Evolutionary conservation across 1,140 invertebrate genomes (phyloP), one percentile per base, ranked within the genome.

Genomic region (Acromyrmex echinatior): DNA sequence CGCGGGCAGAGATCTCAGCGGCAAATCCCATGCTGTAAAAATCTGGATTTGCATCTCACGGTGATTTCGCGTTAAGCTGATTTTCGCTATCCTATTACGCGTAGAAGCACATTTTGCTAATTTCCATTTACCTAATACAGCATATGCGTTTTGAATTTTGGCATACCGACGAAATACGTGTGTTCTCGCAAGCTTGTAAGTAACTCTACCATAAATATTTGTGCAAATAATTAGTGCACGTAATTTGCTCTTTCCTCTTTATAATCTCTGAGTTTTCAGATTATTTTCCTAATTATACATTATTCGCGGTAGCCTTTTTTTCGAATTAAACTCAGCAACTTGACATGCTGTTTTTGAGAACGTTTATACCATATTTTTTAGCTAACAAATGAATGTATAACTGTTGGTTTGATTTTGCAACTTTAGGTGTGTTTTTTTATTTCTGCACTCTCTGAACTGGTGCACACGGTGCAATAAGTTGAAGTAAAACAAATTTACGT

Each of bases 21-120:
- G 80, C n/a, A 63, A 84, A 84, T 76, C 56, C 56, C 80, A 76
- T 84, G 76, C 80, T 62, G n/a, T 84, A 84, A 76, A 84, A 84
- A 84, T 84, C 80, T 62, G n/a, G 56, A 84, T 84, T 84, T 74
- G 80, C 80, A 74, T 74, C 70, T 74, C 80, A 62, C 56, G 68
- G 39, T 74, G 68, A 82, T 82, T 74, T 74, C 25, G 79, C 79
- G 56, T 14, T 84, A 84, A 84, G 80, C 80, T 84, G 80, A 84
- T 84, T 84, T 62, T 76, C 80, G 56, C 80, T 84, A 63, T 84
- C 58, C 56, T 84, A 84, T 84, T 76, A 74, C 70, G 68, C 39
- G 80, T 70, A 51, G 14, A 74, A 76, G 70, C 45, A 76, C 80
- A 62, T 35, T 84, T 58, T 84, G 39, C 70, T 84, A 84, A 84